These are phyloP conservation scores for Acrossocheilus fasciatus DNA, from an alignment of 2,797 vertebrate species.

Conservation along the genomic window DNA sequence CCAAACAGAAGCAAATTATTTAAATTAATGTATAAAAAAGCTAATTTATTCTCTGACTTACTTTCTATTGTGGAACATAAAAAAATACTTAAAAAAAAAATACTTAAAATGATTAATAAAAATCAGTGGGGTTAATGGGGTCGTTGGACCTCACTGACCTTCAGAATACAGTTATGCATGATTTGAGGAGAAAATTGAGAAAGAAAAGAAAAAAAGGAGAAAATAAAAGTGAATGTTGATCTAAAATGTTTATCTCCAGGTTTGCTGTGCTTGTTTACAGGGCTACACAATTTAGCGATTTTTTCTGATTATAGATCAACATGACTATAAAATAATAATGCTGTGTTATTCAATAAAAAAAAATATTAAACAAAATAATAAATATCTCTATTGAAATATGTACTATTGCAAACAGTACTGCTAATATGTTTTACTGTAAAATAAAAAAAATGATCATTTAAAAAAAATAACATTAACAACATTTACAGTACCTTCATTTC, in stretches of 20 bases:
- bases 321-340: neutral
- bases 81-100: neutral
- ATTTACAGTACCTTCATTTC: neutral
- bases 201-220: neutral
- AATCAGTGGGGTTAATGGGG: neutral
- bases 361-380: neutral
- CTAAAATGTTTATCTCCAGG: neutral
- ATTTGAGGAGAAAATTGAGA: too few species aligned
- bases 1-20: conserved; percentile 11
- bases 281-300: neutral
- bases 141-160: neutral
- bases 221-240: neutral
- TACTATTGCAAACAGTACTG: neutral
- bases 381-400: neutral
- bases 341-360: neutral
- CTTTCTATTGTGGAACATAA: neutral
- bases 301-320: neutral
- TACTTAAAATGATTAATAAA: neutral
- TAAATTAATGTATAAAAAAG: neutral
- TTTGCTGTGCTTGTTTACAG: neutral
- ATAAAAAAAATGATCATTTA: neutral
- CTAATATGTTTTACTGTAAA: neutral
- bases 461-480: neutral
- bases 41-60: neutral
- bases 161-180: neutral